phyloP scores from a whole-genome alignment of 2,888 invertebrate genomes.

The Drosophila borealis region DNA sequence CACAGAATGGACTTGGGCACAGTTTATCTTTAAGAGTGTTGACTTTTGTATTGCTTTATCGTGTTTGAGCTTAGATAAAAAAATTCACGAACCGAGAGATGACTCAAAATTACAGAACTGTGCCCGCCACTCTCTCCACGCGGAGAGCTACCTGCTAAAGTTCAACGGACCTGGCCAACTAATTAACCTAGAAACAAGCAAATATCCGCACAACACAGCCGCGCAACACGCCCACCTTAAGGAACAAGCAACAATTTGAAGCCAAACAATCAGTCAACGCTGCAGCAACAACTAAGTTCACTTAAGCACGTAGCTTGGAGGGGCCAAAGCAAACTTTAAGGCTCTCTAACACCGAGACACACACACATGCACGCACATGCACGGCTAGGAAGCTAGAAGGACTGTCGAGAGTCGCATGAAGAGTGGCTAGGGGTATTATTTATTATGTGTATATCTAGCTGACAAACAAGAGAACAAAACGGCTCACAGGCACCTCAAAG shows the following conservation, averaged over 20 bases:
- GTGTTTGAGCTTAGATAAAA: conserved; percentile 21
- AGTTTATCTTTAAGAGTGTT: conserved; percentile 23
- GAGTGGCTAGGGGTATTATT: conserved; percentile 75
- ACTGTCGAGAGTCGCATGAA: conserved; percentile 39
- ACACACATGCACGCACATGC: conserved; percentile 6
- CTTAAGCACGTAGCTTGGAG: conserved; percentile 64
- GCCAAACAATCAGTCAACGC: conserved; percentile 75
- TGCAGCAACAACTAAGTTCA: conserved; percentile 58
- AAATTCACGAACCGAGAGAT: conserved; percentile 1
- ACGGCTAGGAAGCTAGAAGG: conserved; percentile 7
- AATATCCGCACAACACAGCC: conserved; percentile 61
- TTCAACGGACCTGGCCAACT: conserved; percentile 70
- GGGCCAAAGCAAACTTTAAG: no score
- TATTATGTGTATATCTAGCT: conserved; percentile 70
- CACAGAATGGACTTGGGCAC: conserved; percentile 27
- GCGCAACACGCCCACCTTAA: conserved; percentile 58
- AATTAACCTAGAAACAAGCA: conserved; percentile 77
- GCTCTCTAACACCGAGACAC: background rate
- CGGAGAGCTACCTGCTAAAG: conserved; percentile 37
- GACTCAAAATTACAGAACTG: conserved; percentile 18
- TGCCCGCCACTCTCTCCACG: background rate
- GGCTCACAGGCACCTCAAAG: conserved; percentile 33
- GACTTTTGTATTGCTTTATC: conserved; percentile 21
- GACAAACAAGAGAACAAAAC: conserved; percentile 54
- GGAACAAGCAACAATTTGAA: conserved; percentile 51